Conservation (phyloP, 2,888 invertebrate genomes). For the Platypus cylindrus region DNA sequence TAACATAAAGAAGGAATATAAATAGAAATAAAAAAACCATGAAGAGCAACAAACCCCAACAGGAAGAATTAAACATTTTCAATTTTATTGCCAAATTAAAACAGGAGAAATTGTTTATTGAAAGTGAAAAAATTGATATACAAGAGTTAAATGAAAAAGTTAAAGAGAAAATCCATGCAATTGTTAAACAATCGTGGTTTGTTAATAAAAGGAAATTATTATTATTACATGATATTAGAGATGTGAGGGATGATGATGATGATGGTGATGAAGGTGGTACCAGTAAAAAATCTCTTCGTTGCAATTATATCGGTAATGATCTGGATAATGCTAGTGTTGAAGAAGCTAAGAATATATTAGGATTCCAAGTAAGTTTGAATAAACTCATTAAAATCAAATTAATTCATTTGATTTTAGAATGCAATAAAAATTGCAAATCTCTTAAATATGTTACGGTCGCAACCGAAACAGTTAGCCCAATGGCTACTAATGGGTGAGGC, state of each 20-base stretch:
- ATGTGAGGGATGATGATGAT: too few relatives aligned
- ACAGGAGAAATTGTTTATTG: conserved; percentile 77
- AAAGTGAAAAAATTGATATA: conserved; percentile 71
- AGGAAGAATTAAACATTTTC: conserved; percentile 24
- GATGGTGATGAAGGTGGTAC: conserved; percentile 60
- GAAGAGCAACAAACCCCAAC: conserved; percentile 24
- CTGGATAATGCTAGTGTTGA: conserved; percentile 55
- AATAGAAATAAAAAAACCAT: conserved; percentile 19
- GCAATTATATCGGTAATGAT: conserved; percentile 59
- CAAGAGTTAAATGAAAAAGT: conserved; percentile 62
- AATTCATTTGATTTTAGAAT: conserved; percentile 29
- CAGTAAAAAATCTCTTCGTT: too few relatives aligned
- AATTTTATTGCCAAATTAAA: conserved; percentile 58
- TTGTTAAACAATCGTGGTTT: conserved; percentile 72
- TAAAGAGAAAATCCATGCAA: conserved; percentile 40
- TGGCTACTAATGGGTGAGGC: conserved; percentile 57
- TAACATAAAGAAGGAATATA: too few relatives aligned
- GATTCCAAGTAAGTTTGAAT: conserved; percentile 63
- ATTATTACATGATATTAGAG: too few relatives aligned
- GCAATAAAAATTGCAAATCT: conserved; percentile 56
- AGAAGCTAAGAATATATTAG: conserved; percentile 71
- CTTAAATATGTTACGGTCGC: conserved; percentile 51
- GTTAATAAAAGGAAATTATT: conserved; percentile 72
- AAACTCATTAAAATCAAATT: not conserved
- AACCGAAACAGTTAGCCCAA: conserved; percentile 56